These are phyloP conservation scores for Irena cyanogastra DNA, from an alignment of 2,113 vertebrate species.

Conservation along the genomic window DNA sequence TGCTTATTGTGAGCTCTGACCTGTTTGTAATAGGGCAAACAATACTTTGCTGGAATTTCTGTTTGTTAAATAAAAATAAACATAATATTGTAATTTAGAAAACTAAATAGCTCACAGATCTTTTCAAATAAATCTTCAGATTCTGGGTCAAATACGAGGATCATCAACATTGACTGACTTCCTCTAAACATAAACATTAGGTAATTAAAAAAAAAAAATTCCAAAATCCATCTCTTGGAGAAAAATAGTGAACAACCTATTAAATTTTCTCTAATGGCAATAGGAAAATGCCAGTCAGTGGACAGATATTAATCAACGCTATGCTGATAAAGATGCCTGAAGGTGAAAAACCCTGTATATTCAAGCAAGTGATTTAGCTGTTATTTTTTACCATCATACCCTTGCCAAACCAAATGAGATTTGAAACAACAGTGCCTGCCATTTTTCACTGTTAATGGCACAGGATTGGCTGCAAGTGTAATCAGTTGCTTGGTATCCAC, in stretches of 20 bases:
- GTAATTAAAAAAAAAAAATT: not conserved
- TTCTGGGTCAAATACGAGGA: not conserved
- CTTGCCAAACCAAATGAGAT: slow-evolving; percentile 61
- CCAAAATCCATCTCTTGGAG: not conserved
- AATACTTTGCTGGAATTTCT: not conserved
- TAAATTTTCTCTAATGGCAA: not conserved
- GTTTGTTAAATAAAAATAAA: slow-evolving; percentile 22
- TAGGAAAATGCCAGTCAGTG: slow-evolving; percentile 4
- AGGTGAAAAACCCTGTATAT: slow-evolving; percentile 36
- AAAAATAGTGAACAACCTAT: not conserved
- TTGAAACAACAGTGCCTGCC: slow-evolving; percentile 64
- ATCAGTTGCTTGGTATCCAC: slow-evolving; percentile 69
- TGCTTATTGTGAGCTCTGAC: not conserved
- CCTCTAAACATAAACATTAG: not conserved
- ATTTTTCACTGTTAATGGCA: slow-evolving; percentile 66
- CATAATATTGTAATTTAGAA: not conserved
- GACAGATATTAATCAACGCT: slow-evolving; percentile 46
- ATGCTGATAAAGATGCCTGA: slow-evolving; percentile 54
- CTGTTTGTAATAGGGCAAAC: not conserved
- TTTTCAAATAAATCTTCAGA: not conserved
- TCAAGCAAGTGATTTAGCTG: slow-evolving; percentile 34
- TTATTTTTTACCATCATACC: slow-evolving; percentile 3
- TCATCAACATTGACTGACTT: not conserved
- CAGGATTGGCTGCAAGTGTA: slow-evolving; percentile 68
- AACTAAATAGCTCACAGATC: not conserved